Base-by-base conservation (phyloP, 2,113 vertebrate species). In the Sapayoa aenigma region DNA sequence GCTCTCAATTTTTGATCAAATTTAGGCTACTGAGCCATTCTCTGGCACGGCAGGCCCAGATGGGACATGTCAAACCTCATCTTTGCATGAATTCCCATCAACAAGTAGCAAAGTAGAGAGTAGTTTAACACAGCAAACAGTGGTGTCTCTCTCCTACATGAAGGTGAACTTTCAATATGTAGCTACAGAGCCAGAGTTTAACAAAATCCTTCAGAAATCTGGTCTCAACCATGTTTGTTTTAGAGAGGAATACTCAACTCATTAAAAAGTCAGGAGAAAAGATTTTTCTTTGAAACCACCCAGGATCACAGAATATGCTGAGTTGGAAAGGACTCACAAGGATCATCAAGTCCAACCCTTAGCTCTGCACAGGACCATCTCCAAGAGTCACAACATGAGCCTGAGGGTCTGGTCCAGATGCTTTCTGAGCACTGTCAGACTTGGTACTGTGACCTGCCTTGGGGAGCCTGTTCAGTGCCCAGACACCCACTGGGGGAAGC, bases 181-280 rank as follows among this genome's bases (percentile, higher is more conserved):
- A 44, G 35, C 31, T 28, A n/a, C 41, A 37, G 10, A 74, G 14
- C 4, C 60, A 68, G 56, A 91, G 71, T 33, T 30, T 65, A 75
- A 71, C 21, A 55, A 71, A 76, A 39, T 30, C 50, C 30, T 53
- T 55, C 84, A 30, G 33, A 83, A 79, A 76, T 1, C 2, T 41
- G 12, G 23, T 44, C 49, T 87, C 2, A 1, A 18, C 20, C 20
- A 22, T 1, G 0, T 56, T 39, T 49, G 25, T 17, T 30, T 71
- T 60, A 37, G 46, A 75, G 33, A 89, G 31, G 15, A 86, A 88
- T 23, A 42, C 11, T 49, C 30, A 9, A 9, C 37, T 60, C 27
- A 12, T 66, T 42, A 44, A 46, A 63, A 75, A 66, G 47, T 27
- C 79, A 87, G 30, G 11, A 68, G 23, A 49, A 49, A 71, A 73